Conservation (phyloP, 2,113 vertebrate genomes). For the Xiphophorus couchianus region DNA sequence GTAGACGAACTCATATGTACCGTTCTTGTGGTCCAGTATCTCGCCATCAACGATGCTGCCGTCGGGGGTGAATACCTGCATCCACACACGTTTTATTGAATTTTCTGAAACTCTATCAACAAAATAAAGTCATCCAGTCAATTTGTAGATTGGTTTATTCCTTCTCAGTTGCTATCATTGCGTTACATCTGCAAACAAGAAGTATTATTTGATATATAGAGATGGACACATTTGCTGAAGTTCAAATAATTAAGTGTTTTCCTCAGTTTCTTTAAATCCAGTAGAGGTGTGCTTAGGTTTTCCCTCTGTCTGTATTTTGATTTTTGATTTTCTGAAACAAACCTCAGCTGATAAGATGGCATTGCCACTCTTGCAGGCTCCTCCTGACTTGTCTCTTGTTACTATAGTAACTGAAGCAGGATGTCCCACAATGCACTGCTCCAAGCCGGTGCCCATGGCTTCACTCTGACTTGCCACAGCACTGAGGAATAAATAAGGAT, state of each 20-base stretch:
- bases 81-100: accelerated
- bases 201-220: too few relatives aligned
- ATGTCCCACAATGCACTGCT: constrained; percentile 91
- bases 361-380: constrained; percentile 93
- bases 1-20: constrained; percentile 95
- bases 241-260: too few relatives aligned
- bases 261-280: neutral
- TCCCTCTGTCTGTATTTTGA: neutral
- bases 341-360: constrained; percentile 93
- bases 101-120: neutral
- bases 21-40: constrained; percentile 96
- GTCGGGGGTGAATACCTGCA: constrained; percentile 89
- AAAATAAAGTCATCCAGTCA: neutral
- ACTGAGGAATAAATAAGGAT: constrained; percentile 60
- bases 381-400: constrained; percentile 96
- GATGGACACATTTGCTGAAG: too few relatives aligned
- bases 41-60: constrained; percentile 95
- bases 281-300: neutral
- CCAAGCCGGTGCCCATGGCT: constrained; percentile 90
- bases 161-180: too few relatives aligned
- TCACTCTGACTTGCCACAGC: constrained; percentile 97
- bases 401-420: constrained; percentile 93
- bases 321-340: neutral
- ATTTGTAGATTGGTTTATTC: too few relatives aligned
- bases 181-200: too few relatives aligned